Evolutionary conservation across 2,797 vertebrate genomes (phyloP).

Genomic region (Myotis findleyi): DNA sequence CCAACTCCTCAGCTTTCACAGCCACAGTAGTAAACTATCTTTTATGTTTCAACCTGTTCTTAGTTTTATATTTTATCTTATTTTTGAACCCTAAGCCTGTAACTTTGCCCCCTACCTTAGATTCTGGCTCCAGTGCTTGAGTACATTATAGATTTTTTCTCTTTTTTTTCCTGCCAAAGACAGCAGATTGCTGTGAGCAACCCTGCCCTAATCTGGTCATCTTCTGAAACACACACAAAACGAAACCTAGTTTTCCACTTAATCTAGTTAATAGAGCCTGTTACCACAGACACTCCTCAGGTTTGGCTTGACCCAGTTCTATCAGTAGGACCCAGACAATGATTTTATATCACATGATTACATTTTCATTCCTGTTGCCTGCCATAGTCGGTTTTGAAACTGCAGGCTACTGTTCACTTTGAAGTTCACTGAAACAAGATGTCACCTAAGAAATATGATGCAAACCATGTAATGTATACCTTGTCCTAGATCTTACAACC

Average conservation of each 20-base stretch:
- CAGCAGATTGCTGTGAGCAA: neutral
- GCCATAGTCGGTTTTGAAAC: neutral
- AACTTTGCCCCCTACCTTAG: neutral
- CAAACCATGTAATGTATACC: rapidly evolving
- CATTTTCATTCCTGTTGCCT: neutral
- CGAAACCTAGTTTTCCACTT: neutral
- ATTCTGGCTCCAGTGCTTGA: neutral
- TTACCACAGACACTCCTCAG: neutral
- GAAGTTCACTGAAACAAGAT: neutral
- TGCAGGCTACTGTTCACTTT: neutral
- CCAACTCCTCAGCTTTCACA: neutral
- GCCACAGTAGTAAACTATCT: neutral
- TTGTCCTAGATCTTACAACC: neutral
- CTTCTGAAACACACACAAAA: neutral
- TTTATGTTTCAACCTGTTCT: neutral
- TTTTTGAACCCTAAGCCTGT: neutral
- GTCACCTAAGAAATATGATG: neutral
- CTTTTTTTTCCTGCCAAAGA: neutral
- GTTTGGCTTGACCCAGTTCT: neutral
- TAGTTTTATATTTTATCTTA: neutral
- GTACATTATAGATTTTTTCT: neutral
- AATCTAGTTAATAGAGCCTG: neutral
- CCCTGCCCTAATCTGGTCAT: neutral
- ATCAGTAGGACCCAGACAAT: neutral
- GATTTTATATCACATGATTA: neutral